These are phyloP conservation scores for Ormyrus thymus DNA, from an alignment of 2,888 invertebrate genomes.

Conservation along the genomic window DNA sequence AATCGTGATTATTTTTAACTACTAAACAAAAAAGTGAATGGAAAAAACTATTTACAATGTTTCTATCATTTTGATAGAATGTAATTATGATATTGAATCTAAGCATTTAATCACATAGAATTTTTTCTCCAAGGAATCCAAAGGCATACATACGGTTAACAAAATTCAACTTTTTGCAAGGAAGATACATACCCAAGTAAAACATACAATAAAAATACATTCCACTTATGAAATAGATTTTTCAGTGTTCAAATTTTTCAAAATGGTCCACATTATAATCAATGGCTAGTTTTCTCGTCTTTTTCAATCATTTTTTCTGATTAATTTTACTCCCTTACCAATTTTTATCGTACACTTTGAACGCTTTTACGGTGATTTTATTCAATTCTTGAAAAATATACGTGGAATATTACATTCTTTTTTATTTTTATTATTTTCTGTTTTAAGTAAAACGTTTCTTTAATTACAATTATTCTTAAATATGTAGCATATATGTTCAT, in stretches of 20 bases:
- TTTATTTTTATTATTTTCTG: conserved; percentile 27
- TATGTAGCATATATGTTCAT: conserved; percentile 35
- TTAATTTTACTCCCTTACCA: neutral
- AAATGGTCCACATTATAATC: conserved; percentile 41
- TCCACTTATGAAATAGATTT: conserved; percentile 35
- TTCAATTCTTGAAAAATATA: conserved; percentile 47
- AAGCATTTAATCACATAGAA: conserved; percentile 18
- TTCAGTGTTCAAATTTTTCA: conserved; percentile 36
- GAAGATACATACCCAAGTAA: conserved; percentile 15
- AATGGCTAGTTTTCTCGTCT: conserved; percentile 40
- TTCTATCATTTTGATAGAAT: too few relatives aligned
- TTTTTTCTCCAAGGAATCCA: conserved; percentile 23
- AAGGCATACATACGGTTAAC: conserved; percentile 25
- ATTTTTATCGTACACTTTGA: conserved; percentile 28
- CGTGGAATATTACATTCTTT: conserved; percentile 38
- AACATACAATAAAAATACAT: conserved; percentile 45
- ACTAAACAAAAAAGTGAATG: neutral
- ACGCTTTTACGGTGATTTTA: conserved; percentile 25
- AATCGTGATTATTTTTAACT: conserved; percentile 14
- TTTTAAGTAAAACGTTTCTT: conserved; percentile 31
- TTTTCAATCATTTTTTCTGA: conserved; percentile 1
- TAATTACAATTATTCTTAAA: conserved; percentile 42
- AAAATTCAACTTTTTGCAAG: conserved; percentile 5
- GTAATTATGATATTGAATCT: conserved; percentile 4
- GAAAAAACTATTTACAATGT: conserved; percentile 27